Percentiles rank a stretch among this genome's conserved stretches.
Evolutionary conservation across 2,888 invertebrate genomes (phyloP).

Genomic region (Macrosiphum euphorbiae): DNA sequence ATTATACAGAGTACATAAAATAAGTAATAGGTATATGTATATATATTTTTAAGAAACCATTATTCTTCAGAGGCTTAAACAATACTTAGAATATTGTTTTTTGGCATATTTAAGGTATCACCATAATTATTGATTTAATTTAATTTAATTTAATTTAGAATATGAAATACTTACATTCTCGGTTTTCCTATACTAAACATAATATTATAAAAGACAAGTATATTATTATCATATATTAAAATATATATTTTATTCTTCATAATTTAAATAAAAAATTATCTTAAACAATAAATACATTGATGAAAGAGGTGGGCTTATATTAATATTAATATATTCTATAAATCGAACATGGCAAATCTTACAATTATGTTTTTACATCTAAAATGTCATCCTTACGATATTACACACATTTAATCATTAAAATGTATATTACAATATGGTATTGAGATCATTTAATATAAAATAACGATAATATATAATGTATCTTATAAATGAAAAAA

Average conservation of each 20-base stretch:
- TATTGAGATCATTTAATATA: constrained; percentile 47
- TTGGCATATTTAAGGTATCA: not conserved
- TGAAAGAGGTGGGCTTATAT: constrained; percentile 54
- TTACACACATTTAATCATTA: constrained; percentile 18
- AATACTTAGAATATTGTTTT: not conserved
- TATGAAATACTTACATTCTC: not conserved
- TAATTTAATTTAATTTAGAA: not conserved
- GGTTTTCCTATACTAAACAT: not conserved
- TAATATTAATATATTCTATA: constrained; percentile 31
- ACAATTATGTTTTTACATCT: not conserved
- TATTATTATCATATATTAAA: constrained; percentile 33
- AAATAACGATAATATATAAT: constrained; percentile 44
- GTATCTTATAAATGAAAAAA: not conserved
- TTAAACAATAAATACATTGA: constrained; percentile 18
- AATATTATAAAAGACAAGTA: not conserved
- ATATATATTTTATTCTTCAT: constrained; percentile 44
- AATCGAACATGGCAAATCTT: constrained; percentile 55
- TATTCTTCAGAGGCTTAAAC: too few species aligned
- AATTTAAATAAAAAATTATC: not conserved
- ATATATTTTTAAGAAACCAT: too few species aligned
- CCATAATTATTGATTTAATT: not conserved
- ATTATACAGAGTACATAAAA: too few species aligned
- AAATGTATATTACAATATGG: constrained; percentile 32
- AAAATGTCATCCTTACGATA: not conserved
- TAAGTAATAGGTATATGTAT: too few species aligned